A percentile compares a stretch with the other conserved stretches of the same genome.
phyloP scores from a whole-genome alignment of 1,140 invertebrate species.

The Brachionus koreanus region DNA sequence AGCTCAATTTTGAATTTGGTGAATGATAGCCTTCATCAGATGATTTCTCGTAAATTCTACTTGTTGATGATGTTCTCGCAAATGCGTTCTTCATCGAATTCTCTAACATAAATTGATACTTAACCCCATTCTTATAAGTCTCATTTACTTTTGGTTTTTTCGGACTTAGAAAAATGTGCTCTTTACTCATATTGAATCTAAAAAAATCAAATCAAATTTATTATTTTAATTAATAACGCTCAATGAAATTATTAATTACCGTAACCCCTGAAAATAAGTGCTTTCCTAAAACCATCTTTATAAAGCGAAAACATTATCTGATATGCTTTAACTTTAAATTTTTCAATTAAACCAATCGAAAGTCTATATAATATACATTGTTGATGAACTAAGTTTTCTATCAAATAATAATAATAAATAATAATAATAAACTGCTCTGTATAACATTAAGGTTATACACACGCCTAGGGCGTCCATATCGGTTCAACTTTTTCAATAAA shows the following conservation, averaged over 20 bases:
- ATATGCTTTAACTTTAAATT: too few species aligned
- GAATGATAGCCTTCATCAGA: neutral
- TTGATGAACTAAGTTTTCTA: too few species aligned
- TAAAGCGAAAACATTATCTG: too few species aligned
- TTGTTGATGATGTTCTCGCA: neutral
- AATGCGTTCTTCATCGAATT: neutral
- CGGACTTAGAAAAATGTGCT: conserved; percentile 67
- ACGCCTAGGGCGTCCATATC: too few species aligned
- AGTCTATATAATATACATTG: too few species aligned
- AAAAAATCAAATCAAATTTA: conserved; percentile 64
- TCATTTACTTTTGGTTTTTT: neutral
- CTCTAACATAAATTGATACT: neutral
- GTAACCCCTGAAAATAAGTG: neutral
- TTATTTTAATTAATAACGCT: conserved; percentile 44
- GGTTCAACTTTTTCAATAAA: too few species aligned
- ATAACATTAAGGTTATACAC: too few species aligned
- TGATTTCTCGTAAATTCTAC: neutral
- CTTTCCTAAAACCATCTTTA: neutral
- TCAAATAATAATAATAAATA: too few species aligned
- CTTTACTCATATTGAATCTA: conserved; percentile 52
- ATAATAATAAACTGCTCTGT: too few species aligned
- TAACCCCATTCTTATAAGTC: neutral
- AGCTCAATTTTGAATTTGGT: neutral
- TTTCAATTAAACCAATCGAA: too few species aligned
- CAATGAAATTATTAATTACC: neutral